Evolutionary conservation across 2,888 invertebrate genomes (phyloP).

Genomic region (Hemithea aestivaria): DNA sequence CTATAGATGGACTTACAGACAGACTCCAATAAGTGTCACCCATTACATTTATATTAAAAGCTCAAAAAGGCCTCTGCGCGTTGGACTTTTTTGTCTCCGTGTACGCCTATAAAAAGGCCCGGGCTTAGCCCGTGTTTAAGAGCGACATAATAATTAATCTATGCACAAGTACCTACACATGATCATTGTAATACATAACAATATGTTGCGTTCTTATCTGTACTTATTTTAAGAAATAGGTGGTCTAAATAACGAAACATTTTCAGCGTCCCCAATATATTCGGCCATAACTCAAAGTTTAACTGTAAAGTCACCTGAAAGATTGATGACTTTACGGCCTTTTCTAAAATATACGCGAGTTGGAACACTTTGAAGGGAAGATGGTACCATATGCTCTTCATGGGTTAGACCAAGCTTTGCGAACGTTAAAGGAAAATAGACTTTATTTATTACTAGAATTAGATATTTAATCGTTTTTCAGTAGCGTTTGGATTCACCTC

Average conservation of each 20-base stretch:
- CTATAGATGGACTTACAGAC: too few species aligned
- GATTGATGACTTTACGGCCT: slow-evolving; percentile 64
- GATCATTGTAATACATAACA: too few species aligned
- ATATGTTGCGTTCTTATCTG: too few species aligned
- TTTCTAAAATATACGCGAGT: slow-evolving; percentile 58
- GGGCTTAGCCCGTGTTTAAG: too few species aligned
- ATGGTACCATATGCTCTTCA: slow-evolving; percentile 62
- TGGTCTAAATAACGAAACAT: slow-evolving; percentile 6
- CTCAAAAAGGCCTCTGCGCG: too few species aligned
- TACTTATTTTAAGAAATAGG: too few species aligned
- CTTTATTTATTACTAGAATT: slow-evolving; percentile 35
- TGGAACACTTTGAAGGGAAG: slow-evolving; percentile 37
- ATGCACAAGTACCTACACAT: too few species aligned
- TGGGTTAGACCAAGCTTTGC: slow-evolving; percentile 33
- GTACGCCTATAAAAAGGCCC: too few species aligned
- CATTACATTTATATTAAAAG: too few species aligned
- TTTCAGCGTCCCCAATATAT: slow-evolving; percentile 15
- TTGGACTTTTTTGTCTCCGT: too few species aligned
- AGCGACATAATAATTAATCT: too few species aligned
- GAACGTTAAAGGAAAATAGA: slow-evolving; percentile 32
- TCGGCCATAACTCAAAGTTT: slow-evolving; percentile 26
- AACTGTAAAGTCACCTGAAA: slow-evolving; percentile 63
- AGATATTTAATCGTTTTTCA: slow-evolving; percentile 29
- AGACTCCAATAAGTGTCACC: too few species aligned
- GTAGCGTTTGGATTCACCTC: slow-evolving; percentile 43